These are phyloP conservation scores for Macropodus opercularis DNA, from an alignment of 2,797 vertebrate species.

Conservation along the genomic window DNA sequence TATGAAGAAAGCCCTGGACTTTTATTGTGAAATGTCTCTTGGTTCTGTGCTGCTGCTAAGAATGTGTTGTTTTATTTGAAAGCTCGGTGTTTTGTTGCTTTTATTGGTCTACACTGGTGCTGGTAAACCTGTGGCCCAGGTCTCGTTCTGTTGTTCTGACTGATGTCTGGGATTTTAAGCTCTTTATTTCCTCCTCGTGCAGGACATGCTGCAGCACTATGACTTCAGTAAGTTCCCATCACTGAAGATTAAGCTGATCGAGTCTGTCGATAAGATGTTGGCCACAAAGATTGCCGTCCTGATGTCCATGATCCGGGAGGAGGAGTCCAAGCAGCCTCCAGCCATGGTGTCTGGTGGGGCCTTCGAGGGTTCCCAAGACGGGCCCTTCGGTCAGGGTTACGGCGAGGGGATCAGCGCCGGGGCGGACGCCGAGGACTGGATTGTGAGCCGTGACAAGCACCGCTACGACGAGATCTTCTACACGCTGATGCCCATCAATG, in stretches of 20 bases:
- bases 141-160: no score
- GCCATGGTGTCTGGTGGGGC: slow-evolving; percentile 91
- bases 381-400: slow-evolving; percentile 94
- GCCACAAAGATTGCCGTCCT: slow-evolving; percentile 89
- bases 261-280: slow-evolving; percentile 96
- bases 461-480: slow-evolving; percentile 98
- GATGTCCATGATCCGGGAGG: slow-evolving; percentile 92
- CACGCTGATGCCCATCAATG: slow-evolving; percentile 93
- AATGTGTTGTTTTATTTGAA: no score
- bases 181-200: slow-evolving; percentile 36
- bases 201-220: slow-evolving; percentile 93
- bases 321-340: slow-evolving; percentile 87
- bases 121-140: no score
- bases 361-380: slow-evolving; percentile 91
- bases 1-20: neutral
- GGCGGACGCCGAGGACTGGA: slow-evolving; percentile 93
- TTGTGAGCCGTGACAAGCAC: slow-evolving; percentile 94
- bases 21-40: neutral
- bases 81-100: no score
- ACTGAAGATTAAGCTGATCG: slow-evolving; percentile 93
- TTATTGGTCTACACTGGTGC: no score
- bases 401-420: slow-evolving; percentile 95
- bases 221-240: slow-evolving; percentile 97
- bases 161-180: neutral
- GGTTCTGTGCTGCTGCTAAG: neutral